Percentiles rank a stretch among this genome's conserved stretches.
These are phyloP conservation scores for Rhea americana DNA, from an alignment of 2,113 vertebrate genomes.

Conservation along the genomic window DNA sequence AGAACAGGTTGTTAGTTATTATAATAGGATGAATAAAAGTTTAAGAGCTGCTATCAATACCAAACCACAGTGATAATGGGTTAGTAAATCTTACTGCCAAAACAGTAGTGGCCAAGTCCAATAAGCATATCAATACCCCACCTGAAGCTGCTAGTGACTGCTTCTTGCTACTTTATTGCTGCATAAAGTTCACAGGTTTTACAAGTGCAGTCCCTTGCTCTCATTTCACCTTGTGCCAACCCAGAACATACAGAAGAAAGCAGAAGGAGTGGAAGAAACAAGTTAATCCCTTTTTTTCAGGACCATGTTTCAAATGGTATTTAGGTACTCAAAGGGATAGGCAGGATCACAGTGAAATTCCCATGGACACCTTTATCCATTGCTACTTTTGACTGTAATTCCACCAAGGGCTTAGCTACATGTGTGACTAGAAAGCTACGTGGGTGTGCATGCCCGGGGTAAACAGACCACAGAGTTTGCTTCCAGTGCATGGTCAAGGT, in stretches of 20 bases:
- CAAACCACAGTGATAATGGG: accelerated
- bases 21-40: background rate
- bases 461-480: background rate
- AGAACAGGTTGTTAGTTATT: background rate
- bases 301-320: background rate
- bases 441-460: background rate
- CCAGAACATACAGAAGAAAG: background rate
- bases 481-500: background rate
- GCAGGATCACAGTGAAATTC: background rate
- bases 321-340: background rate
- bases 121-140: background rate
- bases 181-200: accelerated
- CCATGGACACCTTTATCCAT: background rate
- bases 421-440: background rate
- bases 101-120: background rate
- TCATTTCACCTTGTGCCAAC: background rate
- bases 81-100: background rate
- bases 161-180: background rate
- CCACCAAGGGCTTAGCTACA: background rate
- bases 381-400: background rate
- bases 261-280: background rate
- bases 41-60: background rate
- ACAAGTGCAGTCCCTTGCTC: accelerated
- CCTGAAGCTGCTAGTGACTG: background rate
- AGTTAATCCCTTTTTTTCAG: accelerated